Percentiles rank a stretch among this genome's conserved stretches.
Evolutionary conservation across 2,113 vertebrate species (phyloP).

Genomic region (Myiagra hebetior): DNA sequence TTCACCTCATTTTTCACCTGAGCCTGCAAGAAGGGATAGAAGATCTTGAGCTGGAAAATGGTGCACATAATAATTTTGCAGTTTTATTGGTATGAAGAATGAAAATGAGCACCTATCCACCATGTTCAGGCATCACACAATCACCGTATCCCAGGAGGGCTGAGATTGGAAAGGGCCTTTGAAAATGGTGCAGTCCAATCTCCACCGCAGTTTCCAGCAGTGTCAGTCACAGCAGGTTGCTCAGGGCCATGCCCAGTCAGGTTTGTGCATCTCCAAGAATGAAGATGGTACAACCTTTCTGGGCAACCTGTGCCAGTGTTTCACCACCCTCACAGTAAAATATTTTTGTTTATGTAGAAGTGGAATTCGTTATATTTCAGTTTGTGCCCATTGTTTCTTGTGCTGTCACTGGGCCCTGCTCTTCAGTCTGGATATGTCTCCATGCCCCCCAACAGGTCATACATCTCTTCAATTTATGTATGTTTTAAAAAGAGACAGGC

Average conservation of each 20-base stretch:
- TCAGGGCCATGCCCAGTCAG: not conserved
- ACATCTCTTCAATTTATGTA: not conserved
- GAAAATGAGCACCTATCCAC: not conserved
- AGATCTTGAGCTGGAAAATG: not conserved
- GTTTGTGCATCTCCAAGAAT: not conserved
- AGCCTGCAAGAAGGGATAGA: not conserved
- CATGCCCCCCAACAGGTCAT: not conserved
- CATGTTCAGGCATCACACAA: not conserved
- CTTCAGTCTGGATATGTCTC: not conserved
- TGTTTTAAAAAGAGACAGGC: not conserved
- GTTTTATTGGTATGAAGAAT: not conserved
- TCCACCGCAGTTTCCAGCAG: not conserved
- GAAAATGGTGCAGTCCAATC: not conserved
- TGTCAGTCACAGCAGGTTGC: not conserved
- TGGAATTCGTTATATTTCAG: not conserved
- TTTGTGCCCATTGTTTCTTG: not conserved
- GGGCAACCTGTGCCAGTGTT: not conserved
- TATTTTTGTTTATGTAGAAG: not conserved
- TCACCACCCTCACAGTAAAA: not conserved
- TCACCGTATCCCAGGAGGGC: accelerated
- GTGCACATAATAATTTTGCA: not conserved
- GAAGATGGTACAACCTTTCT: not conserved
- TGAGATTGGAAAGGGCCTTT: not conserved
- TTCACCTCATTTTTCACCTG: not conserved
- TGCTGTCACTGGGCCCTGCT: not conserved